Base-by-base conservation (phyloP, 2,888 invertebrate genomes). In the Dione juno region DNA sequence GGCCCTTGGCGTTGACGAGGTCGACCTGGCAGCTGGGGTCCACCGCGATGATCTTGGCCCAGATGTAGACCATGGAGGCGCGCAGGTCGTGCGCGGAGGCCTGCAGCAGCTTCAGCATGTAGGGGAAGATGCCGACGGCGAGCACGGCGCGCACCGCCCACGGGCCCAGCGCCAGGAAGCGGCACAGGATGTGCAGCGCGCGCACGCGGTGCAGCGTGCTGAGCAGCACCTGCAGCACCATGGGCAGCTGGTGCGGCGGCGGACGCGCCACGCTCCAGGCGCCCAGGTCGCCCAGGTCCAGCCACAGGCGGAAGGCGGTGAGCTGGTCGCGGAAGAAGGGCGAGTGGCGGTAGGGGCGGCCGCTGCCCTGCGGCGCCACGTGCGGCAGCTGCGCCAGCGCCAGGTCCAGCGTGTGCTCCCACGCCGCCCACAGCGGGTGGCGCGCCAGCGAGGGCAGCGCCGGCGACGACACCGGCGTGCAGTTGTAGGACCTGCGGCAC, bases 111-210 rank as follows among this genome's bases (percentile, higher is more conserved):
- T 99, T 99, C 68, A 99, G 94, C 80, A 99, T 99, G 89, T 99
- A 99, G 0, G 99, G 99, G 90, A 99, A 99, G 84, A 99, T 99
- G 78, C 99, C 99, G 58, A 99, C 99, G 67, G 97, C 97, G 35
- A 99, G 94, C 66, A 99, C 99, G 77, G 98, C 94, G 88, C 98
- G 98, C 57, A 99, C 99, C 14, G 99, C 99, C 83, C 85, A 82
- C 66, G 82, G 96, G 54, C 99, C 99, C 74, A 99, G 95, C 89
- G 99, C 98, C 72, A 99, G 94, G 92, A 99, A 99, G 68, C 96
- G 95, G 67, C 98, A 98, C 58, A 99, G 94, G 75, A 99, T 94
- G 84, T 99, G 99, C 78, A 99, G 94, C 19, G 99, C 99, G 79
- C 98, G 94, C 82, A 99, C 94, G 73, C 99, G 95, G 93, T 99